A percentile compares a stretch with the other conserved stretches of the same genome.
Evolutionary conservation across 2,797 vertebrate species (phyloP).

Genomic region (Myiotriccus ornatus): DNA sequence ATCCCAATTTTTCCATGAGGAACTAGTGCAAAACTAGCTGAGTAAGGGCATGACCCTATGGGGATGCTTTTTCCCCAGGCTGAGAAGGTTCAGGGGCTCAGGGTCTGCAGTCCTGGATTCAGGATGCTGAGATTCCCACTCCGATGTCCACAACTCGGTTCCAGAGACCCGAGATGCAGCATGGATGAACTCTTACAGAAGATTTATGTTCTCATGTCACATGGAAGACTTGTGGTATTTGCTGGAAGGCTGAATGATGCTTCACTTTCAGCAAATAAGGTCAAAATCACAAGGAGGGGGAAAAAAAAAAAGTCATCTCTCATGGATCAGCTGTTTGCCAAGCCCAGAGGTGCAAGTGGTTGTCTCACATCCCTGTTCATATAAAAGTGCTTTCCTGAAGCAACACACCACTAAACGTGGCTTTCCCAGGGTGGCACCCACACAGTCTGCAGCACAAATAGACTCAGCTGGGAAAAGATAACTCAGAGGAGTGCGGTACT

Average conservation of each 20-base stretch:
- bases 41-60: too few relatives aligned
- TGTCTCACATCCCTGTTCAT: neutral
- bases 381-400: neutral
- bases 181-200: neutral
- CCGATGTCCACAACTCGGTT: fast-evolving
- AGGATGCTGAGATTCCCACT: neutral
- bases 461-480: neutral
- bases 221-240: neutral
- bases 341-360: neutral
- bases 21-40: neutral
- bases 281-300: neutral
- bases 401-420: fast-evolving
- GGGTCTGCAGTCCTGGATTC: neutral
- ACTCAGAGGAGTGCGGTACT: neutral
- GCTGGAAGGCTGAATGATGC: neutral
- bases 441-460: neutral
- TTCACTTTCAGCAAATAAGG: conserved; percentile 31
- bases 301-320: neutral
- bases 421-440: neutral
- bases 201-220: neutral
- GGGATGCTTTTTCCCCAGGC: neutral
- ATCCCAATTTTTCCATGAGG: neutral
- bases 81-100: neutral
- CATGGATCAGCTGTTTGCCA: neutral
- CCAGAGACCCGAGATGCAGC: neutral